Evolutionary conservation across 2,888 invertebrate species (phyloP), one percentile per base, ranked within the genome.

Genomic region (Leptopilina myrica): DNA sequence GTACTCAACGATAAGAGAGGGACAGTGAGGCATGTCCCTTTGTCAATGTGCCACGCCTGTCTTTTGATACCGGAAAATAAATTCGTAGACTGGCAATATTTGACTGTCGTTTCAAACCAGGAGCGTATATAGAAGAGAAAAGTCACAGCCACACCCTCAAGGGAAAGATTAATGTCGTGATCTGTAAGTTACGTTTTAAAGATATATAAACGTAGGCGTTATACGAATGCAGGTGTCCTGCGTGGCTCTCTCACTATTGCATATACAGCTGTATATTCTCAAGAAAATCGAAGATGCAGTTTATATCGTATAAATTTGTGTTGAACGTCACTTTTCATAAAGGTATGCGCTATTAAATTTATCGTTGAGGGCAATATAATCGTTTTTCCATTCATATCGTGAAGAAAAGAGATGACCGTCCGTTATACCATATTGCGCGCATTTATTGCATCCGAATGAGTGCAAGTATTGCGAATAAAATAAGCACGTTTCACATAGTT

Each of bases 281-380:
- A 20, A 53, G 33, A 20, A 43, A 43, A 69, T 69, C 53, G 53
- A 69, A 33, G 69, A 69, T 69, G 53, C 53, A 77, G 62, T 78
- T 78, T 64, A 78, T 81, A 84, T 84, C 77, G 65, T 78, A 81
- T 84, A 84, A 83, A 83, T 84, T 79, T 75, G 33, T 46, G 5
- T 62, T 59, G 46, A 81, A 79, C 80, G 80, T 78, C 64, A 69
- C 81, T 76, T 78, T 46, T 75, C 53, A 11, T 20, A 69, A 69
- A 69, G 49, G 79, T 69, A 9, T 46, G 7, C 77, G 76, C 78
- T 78, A 79, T 78, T 69, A 83, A 87, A 87, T 87, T 87, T 87
- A 87, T 88, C 85, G 85, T 78, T 78, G 84, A 85, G 84, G 82
- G 80, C 84, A 83, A 83, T 83, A 85, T 83, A 82, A 33, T 33